Evolutionary conservation across 2,797 vertebrate species (phyloP).

Genomic region (Pipistrellus nathusii): DNA sequence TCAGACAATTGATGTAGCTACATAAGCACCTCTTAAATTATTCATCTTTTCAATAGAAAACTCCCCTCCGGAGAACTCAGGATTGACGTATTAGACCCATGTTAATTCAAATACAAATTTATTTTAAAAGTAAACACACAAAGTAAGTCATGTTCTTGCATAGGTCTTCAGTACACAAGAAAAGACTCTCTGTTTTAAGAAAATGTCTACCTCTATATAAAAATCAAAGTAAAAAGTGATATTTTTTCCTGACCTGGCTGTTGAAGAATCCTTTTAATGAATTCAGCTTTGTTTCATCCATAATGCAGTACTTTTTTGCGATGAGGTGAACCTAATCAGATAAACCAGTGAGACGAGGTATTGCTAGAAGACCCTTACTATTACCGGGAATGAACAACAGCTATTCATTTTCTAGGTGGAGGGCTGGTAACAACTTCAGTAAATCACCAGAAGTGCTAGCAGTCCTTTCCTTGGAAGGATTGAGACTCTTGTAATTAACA

Average conservation of each 20-base stretch:
- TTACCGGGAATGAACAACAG: constrained; percentile 62
- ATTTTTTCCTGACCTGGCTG: constrained; percentile 57
- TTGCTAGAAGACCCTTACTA: constrained; percentile 77
- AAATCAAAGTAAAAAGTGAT: constrained; percentile 69
- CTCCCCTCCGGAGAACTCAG: constrained; percentile 78
- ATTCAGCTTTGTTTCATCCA: constrained; percentile 87
- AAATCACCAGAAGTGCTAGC: background rate
- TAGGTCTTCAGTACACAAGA: constrained; percentile 68
- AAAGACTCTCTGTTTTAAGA: constrained; percentile 56
- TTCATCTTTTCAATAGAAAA: constrained; percentile 84
- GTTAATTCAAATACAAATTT: constrained; percentile 76
- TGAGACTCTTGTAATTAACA: background rate
- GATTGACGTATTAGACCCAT: constrained; percentile 75
- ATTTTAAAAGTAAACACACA: constrained; percentile 60
- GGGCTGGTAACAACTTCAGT: constrained; percentile 50
- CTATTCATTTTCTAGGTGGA: constrained; percentile 45
- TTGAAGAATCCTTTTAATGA: constrained; percentile 82
- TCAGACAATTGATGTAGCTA: constrained; percentile 78
- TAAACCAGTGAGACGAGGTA: constrained; percentile 73
- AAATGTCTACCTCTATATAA: background rate
- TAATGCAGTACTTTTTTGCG: constrained; percentile 84
- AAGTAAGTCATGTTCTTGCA: constrained; percentile 53
- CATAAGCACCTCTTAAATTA: constrained; percentile 83
- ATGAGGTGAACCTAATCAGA: constrained; percentile 83
- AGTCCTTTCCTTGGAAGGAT: accelerated